Percentiles rank a stretch among this genome's conserved stretches.
These are phyloP conservation scores for Chloropsis hardwickii DNA, from an alignment of 2,113 vertebrate species.

Conservation along the genomic window DNA sequence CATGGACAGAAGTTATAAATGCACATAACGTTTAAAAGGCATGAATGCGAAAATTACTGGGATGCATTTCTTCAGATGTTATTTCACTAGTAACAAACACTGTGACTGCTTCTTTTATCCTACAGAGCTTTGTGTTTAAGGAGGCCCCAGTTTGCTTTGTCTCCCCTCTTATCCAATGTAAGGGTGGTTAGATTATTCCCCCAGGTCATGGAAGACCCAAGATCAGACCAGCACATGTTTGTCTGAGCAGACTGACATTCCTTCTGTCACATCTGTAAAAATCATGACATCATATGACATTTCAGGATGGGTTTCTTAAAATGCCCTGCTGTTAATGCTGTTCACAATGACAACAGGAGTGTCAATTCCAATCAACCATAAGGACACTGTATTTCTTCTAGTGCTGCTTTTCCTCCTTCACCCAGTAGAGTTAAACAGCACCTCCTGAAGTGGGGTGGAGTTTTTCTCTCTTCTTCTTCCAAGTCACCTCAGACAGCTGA, in stretches of 20 bases:
- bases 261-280: not conserved
- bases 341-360: not conserved
- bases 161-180: not conserved
- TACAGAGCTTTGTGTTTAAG: not conserved
- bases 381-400: not conserved
- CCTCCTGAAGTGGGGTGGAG: not conserved
- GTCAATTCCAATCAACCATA: not conserved
- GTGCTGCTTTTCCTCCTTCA: not conserved
- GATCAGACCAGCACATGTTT: fast-evolving
- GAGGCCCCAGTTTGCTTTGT: not conserved
- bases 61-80: not conserved
- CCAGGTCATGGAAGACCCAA: not conserved
- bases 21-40: not conserved
- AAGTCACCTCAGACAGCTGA: not conserved
- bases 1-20: not conserved
- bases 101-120: not conserved
- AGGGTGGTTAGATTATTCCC: not conserved
- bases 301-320: not conserved
- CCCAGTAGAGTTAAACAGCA: not conserved
- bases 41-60: not conserved
- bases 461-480: not conserved
- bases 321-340: not conserved
- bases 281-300: not conserved
- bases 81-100: not conserved
- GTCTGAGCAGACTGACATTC: not conserved